Evolutionary conservation across 2,113 vertebrate species (phyloP), one percentile per base, ranked within the genome.

Genomic region (Leptosomus discolor): DNA sequence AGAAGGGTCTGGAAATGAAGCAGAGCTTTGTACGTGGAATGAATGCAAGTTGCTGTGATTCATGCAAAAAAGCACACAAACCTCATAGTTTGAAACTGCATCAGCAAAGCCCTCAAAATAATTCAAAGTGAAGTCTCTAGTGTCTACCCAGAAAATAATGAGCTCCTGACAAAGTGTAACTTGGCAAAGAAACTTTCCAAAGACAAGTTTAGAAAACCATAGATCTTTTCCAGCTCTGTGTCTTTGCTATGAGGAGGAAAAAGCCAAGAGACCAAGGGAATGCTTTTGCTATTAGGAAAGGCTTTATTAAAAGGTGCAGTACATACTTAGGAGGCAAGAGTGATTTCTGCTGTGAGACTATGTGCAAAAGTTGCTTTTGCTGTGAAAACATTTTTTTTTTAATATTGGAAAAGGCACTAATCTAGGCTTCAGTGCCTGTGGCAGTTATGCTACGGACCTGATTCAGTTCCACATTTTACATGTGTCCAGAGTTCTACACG

Each of bases 171-270:
- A 90, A 94, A 97, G 93, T 95, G 94, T 94, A 98, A 96, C 95
- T 98, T 98, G 98, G 98, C 98, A 97, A 75, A 74, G 85, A 97
- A 92, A 77, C 94, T 97, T 98, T 97, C 97, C 96, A 94, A 92
- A 97, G 90, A 75, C 82, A 96, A 94, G 93, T 95, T 88, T 97
- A 76, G 88, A 92, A 98, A 98, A 24, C 12, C 2, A 7, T 50
- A 69, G 76, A 77, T 92, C 83, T 96, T 94, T 97, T 94, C 95
- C 94, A 96, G 88, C 92, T 87, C 91, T 20, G n/a, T 17, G 27
- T 71, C 88, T 97, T 90, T 84, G 78, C 94, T 48, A 51, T 15
- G 71, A 69, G 68, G 41, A 8, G 58, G 78, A 67, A 92, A 83
- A 96, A 95, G 89, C 91, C 94, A 95, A 84, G 74, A 94, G 74